phyloP scores from a whole-genome alignment of 2,797 vertebrate genomes.

The Thunnus albacares region DNA sequence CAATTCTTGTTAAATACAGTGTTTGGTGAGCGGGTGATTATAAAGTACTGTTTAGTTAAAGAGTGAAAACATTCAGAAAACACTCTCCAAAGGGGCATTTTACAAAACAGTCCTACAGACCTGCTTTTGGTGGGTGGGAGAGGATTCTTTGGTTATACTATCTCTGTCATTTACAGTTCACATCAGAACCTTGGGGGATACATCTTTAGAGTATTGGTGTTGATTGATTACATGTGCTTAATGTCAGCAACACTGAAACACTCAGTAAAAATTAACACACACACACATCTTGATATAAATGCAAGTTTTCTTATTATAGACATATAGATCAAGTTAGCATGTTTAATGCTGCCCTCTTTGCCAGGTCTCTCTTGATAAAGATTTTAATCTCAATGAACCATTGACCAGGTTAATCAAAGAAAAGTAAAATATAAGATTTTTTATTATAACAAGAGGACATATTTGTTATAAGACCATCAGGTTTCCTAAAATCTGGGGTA shows the following conservation, averaged over 20 bases:
- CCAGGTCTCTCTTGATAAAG: no score
- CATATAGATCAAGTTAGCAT: neutral
- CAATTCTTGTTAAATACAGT: constrained; percentile 64
- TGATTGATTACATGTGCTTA: constrained; percentile 22
- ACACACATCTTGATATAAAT: neutral
- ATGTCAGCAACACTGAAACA: neutral
- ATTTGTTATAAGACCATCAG: neutral
- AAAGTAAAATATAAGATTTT: neutral
- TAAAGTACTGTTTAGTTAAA: constrained; percentile 22
- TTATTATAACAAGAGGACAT: neutral
- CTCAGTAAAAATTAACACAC: neutral
- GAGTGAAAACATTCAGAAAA: constrained; percentile 23
- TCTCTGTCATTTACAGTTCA: constrained; percentile 4
- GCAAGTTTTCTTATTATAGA: neutral
- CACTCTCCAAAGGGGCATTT: constrained; percentile 11
- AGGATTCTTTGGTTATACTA: neutral
- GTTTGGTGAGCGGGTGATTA: constrained; percentile 50
- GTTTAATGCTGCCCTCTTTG: neutral
- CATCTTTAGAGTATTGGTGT: neutral
- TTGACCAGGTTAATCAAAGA: neutral
- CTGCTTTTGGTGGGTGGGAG: constrained; percentile 6
- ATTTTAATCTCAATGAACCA: neutral
- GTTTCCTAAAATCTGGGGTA: neutral
- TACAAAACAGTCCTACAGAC: neutral
- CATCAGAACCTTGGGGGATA: neutral